Percentiles rank a stretch among this genome's conserved stretches.
Conservation (phyloP, 2,888 invertebrate species). For the Falcaria lacertinaria region DNA sequence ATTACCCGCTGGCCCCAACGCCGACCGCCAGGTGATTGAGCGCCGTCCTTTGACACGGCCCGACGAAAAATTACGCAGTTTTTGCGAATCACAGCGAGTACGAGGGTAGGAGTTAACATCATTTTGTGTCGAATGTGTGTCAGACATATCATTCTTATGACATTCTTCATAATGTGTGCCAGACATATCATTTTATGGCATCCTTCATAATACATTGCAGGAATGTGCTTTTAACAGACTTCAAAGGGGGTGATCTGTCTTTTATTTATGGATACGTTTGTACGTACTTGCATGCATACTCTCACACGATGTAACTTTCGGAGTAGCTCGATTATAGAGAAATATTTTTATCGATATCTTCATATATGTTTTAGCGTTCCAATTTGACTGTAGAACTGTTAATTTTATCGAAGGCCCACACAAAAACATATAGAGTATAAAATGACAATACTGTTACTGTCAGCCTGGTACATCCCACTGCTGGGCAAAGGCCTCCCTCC, state of each 20-base stretch:
- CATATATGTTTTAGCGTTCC: no score
- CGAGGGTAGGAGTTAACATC: conserved; percentile 45
- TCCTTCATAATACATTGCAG: not conserved
- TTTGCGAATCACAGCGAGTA: conserved; percentile 57
- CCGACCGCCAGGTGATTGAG: conserved; percentile 63
- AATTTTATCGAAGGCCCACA: no score
- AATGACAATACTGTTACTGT: no score
- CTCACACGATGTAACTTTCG: no score
- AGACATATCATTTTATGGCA: not conserved
- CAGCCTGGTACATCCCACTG: no score
- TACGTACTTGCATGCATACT: no score
- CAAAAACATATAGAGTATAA: no score
- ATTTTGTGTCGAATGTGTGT: conserved; percentile 27
- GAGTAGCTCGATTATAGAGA: no score
- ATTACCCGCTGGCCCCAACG: conserved; percentile 25
- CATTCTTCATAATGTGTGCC: conserved; percentile 3
- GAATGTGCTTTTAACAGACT: not conserved
- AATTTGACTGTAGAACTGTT: no score
- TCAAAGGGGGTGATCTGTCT: not conserved
- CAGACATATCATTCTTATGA: not conserved
- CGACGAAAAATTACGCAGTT: conserved; percentile 64
- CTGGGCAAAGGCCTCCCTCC: no score
- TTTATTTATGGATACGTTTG: no score
- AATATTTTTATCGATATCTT: no score
- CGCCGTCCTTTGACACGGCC: conserved; percentile 67